Conservation (phyloP, 2,113 vertebrate species). For the Paedocypris sp. region DNA sequence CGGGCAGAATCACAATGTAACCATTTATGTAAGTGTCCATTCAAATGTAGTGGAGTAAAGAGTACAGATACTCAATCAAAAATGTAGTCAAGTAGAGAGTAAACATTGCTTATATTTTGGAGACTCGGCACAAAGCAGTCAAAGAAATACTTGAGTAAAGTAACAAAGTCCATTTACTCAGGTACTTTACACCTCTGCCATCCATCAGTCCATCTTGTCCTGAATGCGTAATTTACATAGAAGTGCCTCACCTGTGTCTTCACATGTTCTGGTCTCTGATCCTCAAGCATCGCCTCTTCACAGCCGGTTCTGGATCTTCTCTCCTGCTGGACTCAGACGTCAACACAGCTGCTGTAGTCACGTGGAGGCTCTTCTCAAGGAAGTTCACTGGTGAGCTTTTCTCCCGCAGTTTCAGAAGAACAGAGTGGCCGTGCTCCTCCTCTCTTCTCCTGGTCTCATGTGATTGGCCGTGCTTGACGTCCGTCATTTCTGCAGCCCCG, state of each 20-base stretch:
- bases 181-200: no score
- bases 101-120: no score
- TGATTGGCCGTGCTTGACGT: slow-evolving; percentile 46
- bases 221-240: neutral
- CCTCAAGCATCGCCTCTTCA: slow-evolving; percentile 93
- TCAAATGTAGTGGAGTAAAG: no score
- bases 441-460: slow-evolving; percentile 73
- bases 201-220: neutral
- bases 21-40: no score
- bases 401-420: slow-evolving; percentile 83
- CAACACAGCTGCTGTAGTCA: slow-evolving; percentile 72
- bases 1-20: no score
- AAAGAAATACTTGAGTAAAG: no score
- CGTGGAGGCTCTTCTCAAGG: slow-evolving; percentile 74
- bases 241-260: slow-evolving; percentile 44
- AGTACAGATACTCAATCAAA: no score
- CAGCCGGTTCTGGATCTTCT: slow-evolving; percentile 78
- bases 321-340: slow-evolving; percentile 57
- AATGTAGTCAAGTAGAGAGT: no score
- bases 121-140: no score
- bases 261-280: slow-evolving; percentile 98
- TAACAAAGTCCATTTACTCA: no score
- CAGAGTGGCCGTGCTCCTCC: slow-evolving; percentile 82
- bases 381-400: slow-evolving; percentile 43
- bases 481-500: slow-evolving; percentile 5